Evolutionary conservation across 2,797 vertebrate species (phyloP).

Genomic region (Benthosema pterotum): DNA sequence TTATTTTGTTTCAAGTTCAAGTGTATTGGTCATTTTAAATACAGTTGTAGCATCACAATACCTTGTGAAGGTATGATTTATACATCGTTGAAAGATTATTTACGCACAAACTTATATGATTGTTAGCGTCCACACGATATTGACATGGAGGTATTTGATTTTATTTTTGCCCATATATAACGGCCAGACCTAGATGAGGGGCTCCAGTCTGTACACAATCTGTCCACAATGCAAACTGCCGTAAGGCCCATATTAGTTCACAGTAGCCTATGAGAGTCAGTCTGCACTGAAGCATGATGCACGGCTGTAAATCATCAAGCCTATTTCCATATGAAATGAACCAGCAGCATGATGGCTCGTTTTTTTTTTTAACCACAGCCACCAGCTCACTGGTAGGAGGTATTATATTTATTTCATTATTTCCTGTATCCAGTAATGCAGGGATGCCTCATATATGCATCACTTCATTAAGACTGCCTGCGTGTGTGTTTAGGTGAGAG

Average conservation of each 20-base stretch:
- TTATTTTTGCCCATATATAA: too few relatives aligned
- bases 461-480: constrained; percentile 80
- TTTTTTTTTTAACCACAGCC: constrained; percentile 13
- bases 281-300: constrained; percentile 70
- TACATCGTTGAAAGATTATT: too few relatives aligned
- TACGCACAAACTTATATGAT: too few relatives aligned
- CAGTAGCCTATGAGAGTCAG: constrained; percentile 58
- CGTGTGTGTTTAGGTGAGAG: constrained; percentile 75
- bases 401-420: constrained; percentile 58
- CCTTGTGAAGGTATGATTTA: too few relatives aligned
- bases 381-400: constrained; percentile 59
- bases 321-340: constrained; percentile 80
- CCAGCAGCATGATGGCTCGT: constrained; percentile 66
- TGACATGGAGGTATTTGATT: too few relatives aligned
- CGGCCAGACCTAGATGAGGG: too few relatives aligned
- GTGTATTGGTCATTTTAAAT: too few relatives aligned
- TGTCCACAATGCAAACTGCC: constrained; percentile 66
- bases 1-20: too few relatives aligned
- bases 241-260: constrained; percentile 67
- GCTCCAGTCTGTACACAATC: constrained; percentile 40
- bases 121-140: too few relatives aligned
- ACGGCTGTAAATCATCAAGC: constrained; percentile 73
- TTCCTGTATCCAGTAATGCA: constrained; percentile 66
- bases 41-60: too few relatives aligned
- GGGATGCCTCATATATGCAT: constrained; percentile 72